Base-by-base conservation (phyloP, 1,140 invertebrate genomes). In the Zaprionus tsacasi region DNA sequence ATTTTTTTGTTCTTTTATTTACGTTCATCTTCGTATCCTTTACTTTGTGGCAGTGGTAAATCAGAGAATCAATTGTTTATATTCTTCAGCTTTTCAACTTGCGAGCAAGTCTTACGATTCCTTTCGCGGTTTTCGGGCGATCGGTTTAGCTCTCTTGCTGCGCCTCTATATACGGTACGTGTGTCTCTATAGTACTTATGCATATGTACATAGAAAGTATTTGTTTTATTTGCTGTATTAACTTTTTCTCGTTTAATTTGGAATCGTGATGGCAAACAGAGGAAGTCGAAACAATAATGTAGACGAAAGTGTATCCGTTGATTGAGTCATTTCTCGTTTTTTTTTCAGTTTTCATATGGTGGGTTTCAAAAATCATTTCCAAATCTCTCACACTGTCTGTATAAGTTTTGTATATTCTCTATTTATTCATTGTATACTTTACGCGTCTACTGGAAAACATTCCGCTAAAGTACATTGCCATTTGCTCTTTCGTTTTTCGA, bases 31-130 rank as follows among this genome's bases (percentile, higher is more conserved):
- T 50, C 45, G 45, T 50, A 50, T 50, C 17, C 5, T 50, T 77
- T 67, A 67, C 66, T 74, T 81, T 91, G 89, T 91, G 89, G 89
- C 89, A 91, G 89, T 91, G 89, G 89, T 91, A 81, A 89, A 83
- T 91, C 81, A 91, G 89, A 91, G 89, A 91, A 91, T 91, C 89
- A 76, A 74, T 76, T 75, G 52, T 76, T 45, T 79, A 65, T 74
- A 64, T 64, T 65, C 52, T 73, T 48, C 73, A 54, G 70, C 64
- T 67, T 40, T 58, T 63, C 17, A 25, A 1, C 13, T 55, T 35
- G 21, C 60, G 55, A 55, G 35, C 55, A 58, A 71, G 54, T 70
- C 57, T n/a, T 15, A 15, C n/a, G n/a, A 45, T 45, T 45, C 54
- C 57, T 56, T n/a, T 38, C n/a, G 35, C 36, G 36, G 36, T 57